Conservation (phyloP, 2,113 vertebrate genomes). For the Illadopsis cleaveri region DNA sequence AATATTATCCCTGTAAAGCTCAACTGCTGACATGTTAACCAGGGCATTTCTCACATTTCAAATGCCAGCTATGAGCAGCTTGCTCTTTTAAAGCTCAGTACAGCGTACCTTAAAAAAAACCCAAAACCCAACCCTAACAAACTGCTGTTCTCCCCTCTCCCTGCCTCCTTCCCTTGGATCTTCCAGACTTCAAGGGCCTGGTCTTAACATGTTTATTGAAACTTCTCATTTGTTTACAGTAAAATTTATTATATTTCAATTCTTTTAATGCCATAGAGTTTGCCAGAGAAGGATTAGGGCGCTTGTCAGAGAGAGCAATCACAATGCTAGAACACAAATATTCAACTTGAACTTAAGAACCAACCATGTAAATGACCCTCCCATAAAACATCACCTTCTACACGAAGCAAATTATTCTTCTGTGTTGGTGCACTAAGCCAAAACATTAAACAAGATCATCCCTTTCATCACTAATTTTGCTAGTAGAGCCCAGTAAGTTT, state of each 20-base stretch:
- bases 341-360: not conserved
- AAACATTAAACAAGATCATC: not conserved
- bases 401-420: not conserved
- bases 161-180: too few relatives aligned
- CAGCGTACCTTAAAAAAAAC: not conserved
- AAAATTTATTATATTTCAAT: not conserved
- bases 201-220: not conserved
- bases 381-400: not conserved
- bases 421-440: not conserved
- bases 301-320: not conserved
- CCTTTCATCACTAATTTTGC: not conserved
- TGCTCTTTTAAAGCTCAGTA: not conserved
- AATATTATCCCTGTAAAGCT: not conserved
- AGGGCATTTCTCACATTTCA: slow-evolving; percentile 27
- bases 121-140: not conserved
- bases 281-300: not conserved
- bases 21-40: slow-evolving; percentile 29
- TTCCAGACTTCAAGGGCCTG: not conserved
- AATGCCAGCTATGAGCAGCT: not conserved
- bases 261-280: not conserved
- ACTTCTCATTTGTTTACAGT: not conserved
- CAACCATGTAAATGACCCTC: not conserved
- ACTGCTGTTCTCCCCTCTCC: rapidly evolving
- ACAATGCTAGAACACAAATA: not conserved
- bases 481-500: not conserved